Evolutionary conservation across 2,888 invertebrate species (phyloP), one percentile per base, ranked within the genome.

Genomic region (Lumbricus terrestris): DNA sequence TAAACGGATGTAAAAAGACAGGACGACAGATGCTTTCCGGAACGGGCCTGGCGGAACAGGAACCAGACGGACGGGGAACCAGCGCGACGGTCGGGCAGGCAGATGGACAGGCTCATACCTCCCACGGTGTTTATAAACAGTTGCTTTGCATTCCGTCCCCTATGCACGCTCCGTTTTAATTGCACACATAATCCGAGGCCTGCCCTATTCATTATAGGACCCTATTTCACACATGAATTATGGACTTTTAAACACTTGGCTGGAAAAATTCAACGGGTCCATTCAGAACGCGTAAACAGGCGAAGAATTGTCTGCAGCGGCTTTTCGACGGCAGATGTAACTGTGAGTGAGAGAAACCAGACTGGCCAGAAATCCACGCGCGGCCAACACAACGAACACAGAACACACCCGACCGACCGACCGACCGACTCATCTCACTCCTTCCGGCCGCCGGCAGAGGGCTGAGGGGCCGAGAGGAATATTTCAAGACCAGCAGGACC

Each of bases 241-340:
- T 85, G 85, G 85, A 85, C 85, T 85, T 85, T 85, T 85, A 85
- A 85, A 85, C 85, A 85, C 85, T 85, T 37, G 85, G 37, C 85
- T 23, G 69, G 85, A 85, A 85, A 85, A 85, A 85, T 85, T 85
- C 85, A 85, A 35, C 85, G 85, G 34, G 35, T 85, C 85, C 85
- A 85, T 34, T 85, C 85, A 85, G 85, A 85, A 37, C 85, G 85
- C 85, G 85, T 85, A 85, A 85, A 85, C 85, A 85, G 85, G 34
- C 35, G 20, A 85, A 37, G 69, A 69, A 69, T 69, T 69, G 69
- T 69, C 69, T 69, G 69, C 69, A 11, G 69, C 69, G 29, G 69
- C 69, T 69, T 69, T 69, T 69, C 69, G 69, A 69, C 69, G 69
- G 69, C 69, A 69, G 69, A 69, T 69, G 69, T 69, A 69, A 69